Percentiles rank a stretch among this genome's conserved stretches.
Conservation (phyloP, 2,888 invertebrate species). For the Anarsia innoxiella region DNA sequence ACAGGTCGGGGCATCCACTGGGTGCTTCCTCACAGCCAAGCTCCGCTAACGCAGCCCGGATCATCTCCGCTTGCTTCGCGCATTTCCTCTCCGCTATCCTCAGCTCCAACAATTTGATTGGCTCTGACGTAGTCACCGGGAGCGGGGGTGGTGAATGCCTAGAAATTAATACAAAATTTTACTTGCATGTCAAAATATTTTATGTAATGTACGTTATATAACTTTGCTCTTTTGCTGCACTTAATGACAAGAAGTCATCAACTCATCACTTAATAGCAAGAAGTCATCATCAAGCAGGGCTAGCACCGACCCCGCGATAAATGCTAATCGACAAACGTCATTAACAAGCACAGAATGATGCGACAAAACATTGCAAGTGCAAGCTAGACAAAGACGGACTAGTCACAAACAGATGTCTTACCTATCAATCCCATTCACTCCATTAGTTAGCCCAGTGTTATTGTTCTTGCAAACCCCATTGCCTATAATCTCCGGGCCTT, state of each 20-base stretch:
- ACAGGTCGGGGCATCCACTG: constrained; percentile 88
- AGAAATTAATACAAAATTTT: too few relatives aligned
- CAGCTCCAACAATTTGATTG: constrained; percentile 85
- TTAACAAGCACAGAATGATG: too few relatives aligned
- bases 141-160: constrained; percentile 69
- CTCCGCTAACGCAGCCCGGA: constrained; percentile 88
- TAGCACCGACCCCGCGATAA: too few relatives aligned
- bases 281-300: too few relatives aligned
- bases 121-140: constrained; percentile 63
- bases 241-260: too few relatives aligned
- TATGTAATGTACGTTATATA: too few relatives aligned
- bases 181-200: too few relatives aligned
- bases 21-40: constrained; percentile 92
- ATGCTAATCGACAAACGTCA: too few relatives aligned
- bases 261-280: too few relatives aligned
- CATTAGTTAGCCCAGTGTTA: constrained; percentile 65
- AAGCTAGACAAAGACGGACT: too few relatives aligned
- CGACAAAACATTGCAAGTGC: too few relatives aligned
- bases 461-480: constrained; percentile 69
- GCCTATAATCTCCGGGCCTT: constrained; percentile 69
- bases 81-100: constrained; percentile 89
- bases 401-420: constrained; percentile 22
- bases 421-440: constrained; percentile 73
- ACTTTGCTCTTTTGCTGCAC: too few relatives aligned
- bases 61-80: constrained; percentile 87